These are phyloP conservation scores for Tachystola acroxantha DNA, from an alignment of 2,888 invertebrate genomes.

Conservation along the genomic window DNA sequence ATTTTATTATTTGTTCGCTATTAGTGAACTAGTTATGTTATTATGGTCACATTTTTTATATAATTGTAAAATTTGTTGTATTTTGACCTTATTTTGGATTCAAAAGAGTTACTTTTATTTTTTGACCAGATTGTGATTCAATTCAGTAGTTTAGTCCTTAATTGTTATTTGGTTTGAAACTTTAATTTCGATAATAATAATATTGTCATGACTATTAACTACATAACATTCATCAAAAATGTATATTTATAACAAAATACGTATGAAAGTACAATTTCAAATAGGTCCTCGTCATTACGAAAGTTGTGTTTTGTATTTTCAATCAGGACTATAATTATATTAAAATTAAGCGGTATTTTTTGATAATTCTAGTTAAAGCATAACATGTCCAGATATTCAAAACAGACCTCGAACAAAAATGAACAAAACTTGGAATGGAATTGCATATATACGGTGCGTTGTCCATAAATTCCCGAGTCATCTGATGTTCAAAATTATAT, in stretches of 20 bases:
- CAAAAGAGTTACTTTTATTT: constrained; percentile 51
- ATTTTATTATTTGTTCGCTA: constrained; percentile 73
- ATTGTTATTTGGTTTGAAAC: constrained; percentile 53
- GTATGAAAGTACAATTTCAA: constrained; percentile 76
- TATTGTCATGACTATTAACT: no score
- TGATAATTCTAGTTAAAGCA: constrained; percentile 58
- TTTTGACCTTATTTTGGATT: constrained; percentile 66
- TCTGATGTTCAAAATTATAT: constrained; percentile 78
- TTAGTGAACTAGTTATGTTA: constrained; percentile 69
- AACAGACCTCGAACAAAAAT: constrained; percentile 45
- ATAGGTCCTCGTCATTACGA: constrained; percentile 54
- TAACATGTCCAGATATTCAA: constrained; percentile 58
- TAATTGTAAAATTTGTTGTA: constrained; percentile 73
- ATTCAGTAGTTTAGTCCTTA: constrained; percentile 48
- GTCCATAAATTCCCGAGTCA: constrained; percentile 56
- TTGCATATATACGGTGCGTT: constrained; percentile 34
- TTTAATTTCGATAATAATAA: constrained; percentile 46
- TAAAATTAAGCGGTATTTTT: constrained; percentile 63
- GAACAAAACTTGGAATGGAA: constrained; percentile 37
- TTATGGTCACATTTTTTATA: constrained; percentile 65
- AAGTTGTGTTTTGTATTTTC: constrained; percentile 52
- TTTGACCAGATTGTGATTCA: constrained; percentile 55
- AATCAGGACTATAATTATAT: constrained; percentile 47
- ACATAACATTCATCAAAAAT: constrained; percentile 51
- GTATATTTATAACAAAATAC: constrained; percentile 67